These are phyloP conservation scores for Cairina moschata DNA, from an alignment of 2,113 vertebrate species.

Conservation along the genomic window DNA sequence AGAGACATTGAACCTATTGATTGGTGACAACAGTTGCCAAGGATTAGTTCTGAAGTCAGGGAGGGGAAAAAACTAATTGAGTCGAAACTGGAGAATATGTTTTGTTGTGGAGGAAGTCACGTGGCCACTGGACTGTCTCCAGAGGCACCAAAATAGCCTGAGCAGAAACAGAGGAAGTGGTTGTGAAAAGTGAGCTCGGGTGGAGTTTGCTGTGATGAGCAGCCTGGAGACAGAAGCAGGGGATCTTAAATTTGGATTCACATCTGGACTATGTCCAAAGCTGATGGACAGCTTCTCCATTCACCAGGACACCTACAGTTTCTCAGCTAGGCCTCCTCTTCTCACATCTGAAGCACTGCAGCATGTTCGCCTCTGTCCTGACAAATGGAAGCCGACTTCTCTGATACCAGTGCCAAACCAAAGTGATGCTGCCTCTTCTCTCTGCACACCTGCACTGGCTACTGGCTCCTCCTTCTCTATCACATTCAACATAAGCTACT, in stretches of 20 bases:
- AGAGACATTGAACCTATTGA: neutral
- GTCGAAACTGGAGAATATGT: slow-evolving; percentile 29
- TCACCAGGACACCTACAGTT: neutral
- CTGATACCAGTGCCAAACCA: neutral
- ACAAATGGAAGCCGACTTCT: neutral
- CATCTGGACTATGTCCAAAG: neutral
- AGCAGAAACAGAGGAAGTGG: slow-evolving; percentile 61
- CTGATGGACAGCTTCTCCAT: neutral
- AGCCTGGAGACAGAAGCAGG: neutral
- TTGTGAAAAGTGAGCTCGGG: slow-evolving; percentile 59
- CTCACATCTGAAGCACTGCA: neutral
- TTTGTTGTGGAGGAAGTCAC: slow-evolving; percentile 61
- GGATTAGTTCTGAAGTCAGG: neutral
- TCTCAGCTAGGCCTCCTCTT: neutral
- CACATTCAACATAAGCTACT: neutral
- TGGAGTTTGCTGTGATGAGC: slow-evolving; percentile 38
- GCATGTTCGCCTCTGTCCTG: neutral
- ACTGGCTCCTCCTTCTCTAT: rapidly evolving
- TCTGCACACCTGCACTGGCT: rapidly evolving
- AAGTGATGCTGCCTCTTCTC: neutral
- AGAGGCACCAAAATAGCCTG: slow-evolving; percentile 55
- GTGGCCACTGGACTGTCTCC: slow-evolving; percentile 17
- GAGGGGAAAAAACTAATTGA: neutral
- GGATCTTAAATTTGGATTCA: neutral
- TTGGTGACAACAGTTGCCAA: neutral